Conservation (phyloP, 2,888 invertebrate genomes). For the Lumbricus terrestris region DNA sequence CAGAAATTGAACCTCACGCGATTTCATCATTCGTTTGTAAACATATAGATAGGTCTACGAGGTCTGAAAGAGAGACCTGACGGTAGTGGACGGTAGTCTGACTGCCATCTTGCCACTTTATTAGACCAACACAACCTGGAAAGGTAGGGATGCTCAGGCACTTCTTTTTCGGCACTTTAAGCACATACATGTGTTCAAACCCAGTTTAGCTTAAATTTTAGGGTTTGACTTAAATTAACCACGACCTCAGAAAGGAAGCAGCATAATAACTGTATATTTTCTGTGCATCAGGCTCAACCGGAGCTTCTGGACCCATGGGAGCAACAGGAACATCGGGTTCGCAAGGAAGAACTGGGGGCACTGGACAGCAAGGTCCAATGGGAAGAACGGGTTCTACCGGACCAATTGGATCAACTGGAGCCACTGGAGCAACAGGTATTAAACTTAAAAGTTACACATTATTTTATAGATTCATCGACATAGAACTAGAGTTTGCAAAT, state of each 20-base stretch:
- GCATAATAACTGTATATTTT: neutral
- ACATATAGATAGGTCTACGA: too few relatives aligned
- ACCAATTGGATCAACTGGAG: slow-evolving; percentile 13
- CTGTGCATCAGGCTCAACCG: neutral
- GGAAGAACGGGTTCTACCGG: slow-evolving; percentile 22
- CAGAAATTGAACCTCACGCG: neutral
- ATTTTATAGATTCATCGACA: neutral
- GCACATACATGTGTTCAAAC: too few relatives aligned
- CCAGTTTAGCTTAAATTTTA: too few relatives aligned
- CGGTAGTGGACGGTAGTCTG: too few relatives aligned
- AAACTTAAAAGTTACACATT: neutral
- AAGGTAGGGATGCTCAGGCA: too few relatives aligned
- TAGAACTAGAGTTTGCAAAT: neutral
- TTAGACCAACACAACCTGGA: too few relatives aligned
- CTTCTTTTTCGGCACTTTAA: too few relatives aligned
- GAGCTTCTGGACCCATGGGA: neutral
- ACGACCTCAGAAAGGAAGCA: too few relatives aligned
- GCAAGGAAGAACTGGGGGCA: neutral
- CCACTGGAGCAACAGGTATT: slow-evolving; percentile 17
- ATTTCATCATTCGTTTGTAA: neutral
- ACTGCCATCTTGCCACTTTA: too few relatives aligned
- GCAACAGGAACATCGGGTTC: neutral
- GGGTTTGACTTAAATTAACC: too few relatives aligned
- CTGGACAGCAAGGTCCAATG: neutral
- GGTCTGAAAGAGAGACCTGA: too few relatives aligned